phyloP scores from a whole-genome alignment of 2,797 vertebrate species.

The Nyctibius grandis region DNA sequence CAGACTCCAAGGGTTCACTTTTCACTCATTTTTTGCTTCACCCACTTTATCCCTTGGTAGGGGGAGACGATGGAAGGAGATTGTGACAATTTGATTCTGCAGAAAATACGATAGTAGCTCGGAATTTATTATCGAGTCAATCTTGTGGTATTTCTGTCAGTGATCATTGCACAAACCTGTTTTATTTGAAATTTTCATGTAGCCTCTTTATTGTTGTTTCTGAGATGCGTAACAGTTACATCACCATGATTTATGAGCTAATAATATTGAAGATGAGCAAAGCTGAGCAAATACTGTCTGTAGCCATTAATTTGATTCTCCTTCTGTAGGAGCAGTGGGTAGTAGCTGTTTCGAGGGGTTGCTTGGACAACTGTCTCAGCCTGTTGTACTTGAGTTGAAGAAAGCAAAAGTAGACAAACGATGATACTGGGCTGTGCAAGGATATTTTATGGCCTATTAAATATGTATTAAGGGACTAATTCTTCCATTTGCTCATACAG shows the following conservation, averaged over 20 bases:
- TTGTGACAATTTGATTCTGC: background rate
- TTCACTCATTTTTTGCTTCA: background rate
- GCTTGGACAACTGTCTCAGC: background rate
- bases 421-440: background rate
- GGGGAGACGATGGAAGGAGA: background rate
- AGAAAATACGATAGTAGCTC: background rate
- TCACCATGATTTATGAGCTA: background rate
- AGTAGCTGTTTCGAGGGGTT: background rate
- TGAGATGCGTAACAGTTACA: background rate
- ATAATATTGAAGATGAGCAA: background rate
- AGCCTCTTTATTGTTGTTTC: background rate
- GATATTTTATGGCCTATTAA: constrained; percentile 35
- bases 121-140: background rate
- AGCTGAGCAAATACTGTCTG: background rate
- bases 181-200: background rate
- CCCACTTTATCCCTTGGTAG: background rate
- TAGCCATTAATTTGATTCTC: background rate
- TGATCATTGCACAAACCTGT: background rate
- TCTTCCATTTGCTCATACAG: constrained; percentile 26
- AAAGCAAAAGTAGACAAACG: background rate
- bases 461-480: constrained; percentile 25
- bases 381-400: background rate
- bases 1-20: background rate
- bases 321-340: background rate
- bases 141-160: background rate